These are phyloP conservation scores for Muschampia plurimacula DNA, from an alignment of 2,888 invertebrate species.

Conservation along the genomic window DNA sequence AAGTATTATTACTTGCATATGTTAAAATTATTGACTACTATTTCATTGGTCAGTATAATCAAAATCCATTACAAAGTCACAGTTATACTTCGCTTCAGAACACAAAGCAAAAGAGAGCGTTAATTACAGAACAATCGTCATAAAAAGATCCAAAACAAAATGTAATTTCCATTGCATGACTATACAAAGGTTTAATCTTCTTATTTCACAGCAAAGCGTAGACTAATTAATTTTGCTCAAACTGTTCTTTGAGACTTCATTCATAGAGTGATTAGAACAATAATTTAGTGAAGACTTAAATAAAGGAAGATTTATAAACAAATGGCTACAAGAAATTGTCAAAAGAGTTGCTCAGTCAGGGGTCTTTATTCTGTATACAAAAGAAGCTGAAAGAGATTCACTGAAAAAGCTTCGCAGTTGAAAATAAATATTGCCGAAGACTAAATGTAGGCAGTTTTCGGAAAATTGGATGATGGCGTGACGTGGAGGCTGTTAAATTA, in stretches of 20 bases:
- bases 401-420: conserved; percentile 31
- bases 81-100: background rate
- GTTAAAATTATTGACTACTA: no score
- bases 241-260: conserved; percentile 30
- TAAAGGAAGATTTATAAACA: conserved; percentile 61
- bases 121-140: conserved; percentile 17
- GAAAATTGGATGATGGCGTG: conserved; percentile 24
- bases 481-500: conserved; percentile 25
- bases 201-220: conserved; percentile 24
- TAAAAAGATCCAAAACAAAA: conserved; percentile 23
- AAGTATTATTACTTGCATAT: no score
- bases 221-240: conserved; percentile 33
- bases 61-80: background rate
- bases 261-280: conserved; percentile 38
- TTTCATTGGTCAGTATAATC: background rate
- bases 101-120: background rate
- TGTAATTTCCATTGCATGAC: conserved; percentile 24
- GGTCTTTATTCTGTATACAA: conserved; percentile 58
- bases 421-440: conserved; percentile 36
- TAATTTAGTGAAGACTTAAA: conserved; percentile 57
- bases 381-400: conserved; percentile 28
- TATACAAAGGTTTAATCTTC: conserved; percentile 24
- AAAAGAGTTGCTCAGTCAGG: conserved; percentile 60
- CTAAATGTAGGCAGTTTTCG: conserved; percentile 25
- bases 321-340: conserved; percentile 57